Conservation (phyloP, 1,140 invertebrate genomes). For the Leptinotarsa texana region DNA sequence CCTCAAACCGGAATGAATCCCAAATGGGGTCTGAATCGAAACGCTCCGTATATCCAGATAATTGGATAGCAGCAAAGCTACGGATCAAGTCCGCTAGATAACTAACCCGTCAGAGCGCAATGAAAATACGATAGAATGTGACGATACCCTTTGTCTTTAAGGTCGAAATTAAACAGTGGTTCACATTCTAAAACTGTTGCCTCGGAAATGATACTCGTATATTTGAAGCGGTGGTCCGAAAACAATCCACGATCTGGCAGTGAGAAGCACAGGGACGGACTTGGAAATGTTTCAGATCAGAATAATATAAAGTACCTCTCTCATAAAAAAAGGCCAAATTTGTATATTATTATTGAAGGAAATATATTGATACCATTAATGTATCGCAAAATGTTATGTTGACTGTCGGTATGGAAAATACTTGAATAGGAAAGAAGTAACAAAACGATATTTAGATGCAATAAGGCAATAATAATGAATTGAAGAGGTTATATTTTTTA, state of each 20-base stretch:
- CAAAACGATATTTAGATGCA: no score
- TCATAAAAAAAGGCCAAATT: no score
- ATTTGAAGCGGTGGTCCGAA: slow-evolving; percentile 43
- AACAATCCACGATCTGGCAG: slow-evolving; percentile 44
- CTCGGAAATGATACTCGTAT: slow-evolving; percentile 43
- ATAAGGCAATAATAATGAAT: no score
- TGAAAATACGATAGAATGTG: slow-evolving; percentile 43
- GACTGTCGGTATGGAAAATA: no score
- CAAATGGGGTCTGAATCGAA: slow-evolving; percentile 46
- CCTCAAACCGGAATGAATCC: slow-evolving; percentile 48
- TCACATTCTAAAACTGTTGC: slow-evolving; percentile 42
- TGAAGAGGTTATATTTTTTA: no score
- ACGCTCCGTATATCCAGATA: slow-evolving; percentile 51
- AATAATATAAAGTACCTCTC: no score
- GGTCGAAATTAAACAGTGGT: slow-evolving; percentile 24
- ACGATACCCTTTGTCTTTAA: slow-evolving; percentile 11
- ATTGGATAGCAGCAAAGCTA: slow-evolving; percentile 48
- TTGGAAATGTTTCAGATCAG: not conserved
- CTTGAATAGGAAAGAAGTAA: no score
- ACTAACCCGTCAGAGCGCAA: slow-evolving; percentile 41
- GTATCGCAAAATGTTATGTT: no score
- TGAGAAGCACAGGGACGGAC: slow-evolving; percentile 18
- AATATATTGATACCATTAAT: no score
- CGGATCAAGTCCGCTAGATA: slow-evolving; percentile 50
- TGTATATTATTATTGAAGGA: no score